These are phyloP conservation scores for Anagyrus pseudococci DNA, from an alignment of 2,888 invertebrate species.

Conservation along the genomic window DNA sequence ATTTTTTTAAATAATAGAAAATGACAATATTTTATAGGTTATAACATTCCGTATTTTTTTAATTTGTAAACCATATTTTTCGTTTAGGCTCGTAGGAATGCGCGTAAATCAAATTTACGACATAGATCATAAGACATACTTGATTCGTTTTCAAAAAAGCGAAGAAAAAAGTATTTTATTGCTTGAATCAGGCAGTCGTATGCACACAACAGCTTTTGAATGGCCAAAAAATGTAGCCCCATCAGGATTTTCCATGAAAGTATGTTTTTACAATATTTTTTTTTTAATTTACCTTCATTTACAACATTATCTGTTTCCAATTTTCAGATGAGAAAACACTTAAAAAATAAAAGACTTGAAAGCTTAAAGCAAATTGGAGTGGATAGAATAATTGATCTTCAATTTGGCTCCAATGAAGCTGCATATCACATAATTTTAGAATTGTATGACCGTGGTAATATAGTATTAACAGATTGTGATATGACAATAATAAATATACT, in stretches of 20 bases:
- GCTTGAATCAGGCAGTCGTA: conserved; percentile 91
- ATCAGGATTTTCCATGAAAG: conserved; percentile 98
- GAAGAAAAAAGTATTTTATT: conserved; percentile 89
- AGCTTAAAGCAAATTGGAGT: conserved; percentile 84
- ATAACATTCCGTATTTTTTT: conserved; percentile 12
- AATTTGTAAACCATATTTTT: conserved; percentile 17
- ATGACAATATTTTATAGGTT: conserved; percentile 32
- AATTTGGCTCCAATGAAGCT: conserved; percentile 93
- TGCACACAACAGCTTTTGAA: conserved; percentile 94
- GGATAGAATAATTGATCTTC: conserved; percentile 92
- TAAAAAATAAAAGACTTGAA: conserved; percentile 94
- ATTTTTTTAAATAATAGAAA: background rate
- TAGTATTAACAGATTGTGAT: conserved; percentile 90
- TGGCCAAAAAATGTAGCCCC: conserved; percentile 98
- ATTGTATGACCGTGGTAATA: conserved; percentile 94
- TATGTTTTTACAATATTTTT: conserved; percentile 53
- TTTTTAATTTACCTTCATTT: background rate
- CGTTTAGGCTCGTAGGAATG: conserved; percentile 83
- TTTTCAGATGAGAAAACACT: conserved; percentile 88
- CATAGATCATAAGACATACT: conserved; percentile 94
- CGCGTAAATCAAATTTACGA: conserved; percentile 97
- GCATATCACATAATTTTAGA: conserved; percentile 96
- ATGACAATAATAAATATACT: conserved; percentile 92
- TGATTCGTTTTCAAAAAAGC: conserved; percentile 83
- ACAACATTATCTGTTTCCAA: conserved; percentile 10